Conservation (phyloP, 2,113 vertebrate species). For the Caretta caretta region DNA sequence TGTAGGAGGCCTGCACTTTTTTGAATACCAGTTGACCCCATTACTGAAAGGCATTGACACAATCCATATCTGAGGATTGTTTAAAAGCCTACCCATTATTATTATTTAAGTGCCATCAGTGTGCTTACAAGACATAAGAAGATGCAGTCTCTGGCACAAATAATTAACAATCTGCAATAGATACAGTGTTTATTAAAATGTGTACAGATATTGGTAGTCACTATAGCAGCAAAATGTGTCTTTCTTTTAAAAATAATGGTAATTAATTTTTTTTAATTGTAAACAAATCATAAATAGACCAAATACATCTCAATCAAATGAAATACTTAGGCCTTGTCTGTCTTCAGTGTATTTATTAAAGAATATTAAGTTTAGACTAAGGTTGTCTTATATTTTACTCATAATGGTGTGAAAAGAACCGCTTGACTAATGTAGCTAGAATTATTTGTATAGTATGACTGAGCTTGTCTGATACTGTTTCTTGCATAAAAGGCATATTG, state of each 20-base stretch:
- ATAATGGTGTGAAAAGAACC: not conserved
- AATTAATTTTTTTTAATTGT: not conserved
- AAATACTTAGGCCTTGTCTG: not conserved
- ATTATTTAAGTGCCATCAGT: not conserved
- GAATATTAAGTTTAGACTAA: rapidly evolving
- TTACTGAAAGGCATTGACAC: not conserved
- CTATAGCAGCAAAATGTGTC: not conserved
- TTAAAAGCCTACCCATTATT: not conserved
- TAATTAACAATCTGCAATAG: not conserved
- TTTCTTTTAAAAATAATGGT: not conserved
- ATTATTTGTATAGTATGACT: not conserved
- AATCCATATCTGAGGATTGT: not conserved
- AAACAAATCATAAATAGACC: not conserved
- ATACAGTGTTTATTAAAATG: not conserved
- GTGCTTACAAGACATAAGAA: not conserved
- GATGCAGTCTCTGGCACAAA: not conserved
- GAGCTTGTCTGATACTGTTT: not conserved
- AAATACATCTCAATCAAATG: not conserved
- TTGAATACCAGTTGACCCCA: not conserved
- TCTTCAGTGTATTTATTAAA: not conserved
- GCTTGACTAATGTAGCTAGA: not conserved
- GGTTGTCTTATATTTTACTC: not conserved
- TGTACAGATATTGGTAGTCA: not conserved
- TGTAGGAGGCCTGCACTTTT: not conserved
- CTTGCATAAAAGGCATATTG: not conserved